A percentile compares a stretch with the other conserved stretches of the same genome.
Conservation (phyloP, 2,888 invertebrate species). For the Protodeltote pygarga region DNA sequence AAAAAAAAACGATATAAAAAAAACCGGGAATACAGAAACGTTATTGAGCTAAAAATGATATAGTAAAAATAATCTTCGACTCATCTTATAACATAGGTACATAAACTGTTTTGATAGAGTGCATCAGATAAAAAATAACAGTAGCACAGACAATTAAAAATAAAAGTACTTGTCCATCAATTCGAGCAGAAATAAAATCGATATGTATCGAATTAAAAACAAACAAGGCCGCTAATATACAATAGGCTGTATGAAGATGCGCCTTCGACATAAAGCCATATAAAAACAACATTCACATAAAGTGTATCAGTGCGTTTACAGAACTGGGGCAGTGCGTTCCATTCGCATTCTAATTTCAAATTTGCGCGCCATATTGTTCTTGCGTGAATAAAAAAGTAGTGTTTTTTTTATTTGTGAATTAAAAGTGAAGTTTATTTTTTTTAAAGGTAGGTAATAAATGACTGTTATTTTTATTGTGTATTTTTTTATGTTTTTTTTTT, state of each 20-base stretch:
- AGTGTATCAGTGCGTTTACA: constrained; percentile 68
- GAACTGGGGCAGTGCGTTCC: constrained; percentile 61
- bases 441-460: constrained; percentile 20
- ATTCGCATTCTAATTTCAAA: constrained; percentile 52
- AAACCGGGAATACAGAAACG: no score
- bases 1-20: no score
- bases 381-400: constrained; percentile 10
- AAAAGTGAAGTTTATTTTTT: constrained; percentile 18
- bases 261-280: constrained; percentile 61
- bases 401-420: constrained; percentile 13
- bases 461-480: no score
- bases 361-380: constrained; percentile 55
- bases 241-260: constrained; percentile 59
- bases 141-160: constrained; percentile 9
- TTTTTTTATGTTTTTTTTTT: no score
- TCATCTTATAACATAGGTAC: no score
- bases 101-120: not conserved
- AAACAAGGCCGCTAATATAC: constrained; percentile 50
- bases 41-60: no score
- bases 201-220: constrained; percentile 27
- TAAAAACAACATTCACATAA: constrained; percentile 73
- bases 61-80: no score
- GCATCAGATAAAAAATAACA: not conserved
- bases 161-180: constrained; percentile 1
- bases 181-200: constrained; percentile 15